Conservation (phyloP, 2,113 vertebrate species). For the Melanerpes aurifrons region DNA sequence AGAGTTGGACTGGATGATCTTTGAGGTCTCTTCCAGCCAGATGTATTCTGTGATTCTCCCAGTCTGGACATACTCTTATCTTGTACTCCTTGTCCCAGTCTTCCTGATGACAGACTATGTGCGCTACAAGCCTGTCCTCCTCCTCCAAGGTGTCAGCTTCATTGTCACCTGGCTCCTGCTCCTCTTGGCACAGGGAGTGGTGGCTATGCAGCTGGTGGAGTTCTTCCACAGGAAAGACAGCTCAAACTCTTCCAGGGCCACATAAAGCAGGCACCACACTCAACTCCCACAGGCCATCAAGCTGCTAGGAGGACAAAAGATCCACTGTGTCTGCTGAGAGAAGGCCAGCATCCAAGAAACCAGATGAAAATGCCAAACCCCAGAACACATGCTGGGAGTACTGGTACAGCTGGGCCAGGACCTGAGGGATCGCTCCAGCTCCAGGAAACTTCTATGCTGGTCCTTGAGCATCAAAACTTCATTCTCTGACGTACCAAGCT, state of each 20-base stretch:
- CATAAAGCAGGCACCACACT: neutral
- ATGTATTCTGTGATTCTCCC: conserved; percentile 73
- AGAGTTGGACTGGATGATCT: too few species aligned
- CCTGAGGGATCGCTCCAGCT: conserved; percentile 82
- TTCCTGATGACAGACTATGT: conserved; percentile 90
- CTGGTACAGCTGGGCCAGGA: conserved; percentile 81
- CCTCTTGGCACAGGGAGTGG: conserved; percentile 77
- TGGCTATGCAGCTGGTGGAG: conserved; percentile 85
- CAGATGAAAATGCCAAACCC: neutral
- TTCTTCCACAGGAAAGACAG: conserved; percentile 82
- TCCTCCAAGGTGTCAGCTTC: conserved; percentile 77
- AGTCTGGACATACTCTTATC: conserved; percentile 91
- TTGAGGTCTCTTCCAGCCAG: neutral
- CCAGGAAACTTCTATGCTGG: conserved; percentile 83
- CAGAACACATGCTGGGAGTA: neutral
- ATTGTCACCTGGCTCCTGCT: conserved; percentile 78
- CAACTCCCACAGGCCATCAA: neutral
- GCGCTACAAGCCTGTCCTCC: conserved; percentile 89
- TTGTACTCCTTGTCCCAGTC: conserved; percentile 82
- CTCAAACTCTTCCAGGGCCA: neutral
- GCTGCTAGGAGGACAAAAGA: neutral
- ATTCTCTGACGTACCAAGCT: neutral
- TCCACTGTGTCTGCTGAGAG: neutral
- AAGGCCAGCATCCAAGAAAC: neutral
- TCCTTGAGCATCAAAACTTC: conserved; percentile 49